A percentile compares a stretch with the other conserved stretches of the same genome.
These are phyloP conservation scores for Eciton burchellii DNA, from an alignment of 1,140 invertebrate species.

Conservation along the genomic window DNA sequence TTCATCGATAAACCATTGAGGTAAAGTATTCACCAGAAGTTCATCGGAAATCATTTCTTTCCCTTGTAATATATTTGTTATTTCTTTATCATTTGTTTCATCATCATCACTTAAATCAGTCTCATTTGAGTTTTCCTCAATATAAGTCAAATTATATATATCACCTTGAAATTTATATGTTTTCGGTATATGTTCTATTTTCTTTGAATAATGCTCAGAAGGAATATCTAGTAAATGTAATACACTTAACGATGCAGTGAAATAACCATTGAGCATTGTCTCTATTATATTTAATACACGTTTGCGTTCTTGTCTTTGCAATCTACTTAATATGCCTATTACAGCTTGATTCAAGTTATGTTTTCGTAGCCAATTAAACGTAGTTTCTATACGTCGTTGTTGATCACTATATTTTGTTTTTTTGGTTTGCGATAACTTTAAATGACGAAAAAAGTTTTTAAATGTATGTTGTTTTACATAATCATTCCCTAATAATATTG, in stretches of 20 bases:
- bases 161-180: conserved; percentile 72
- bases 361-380: conserved; percentile 91
- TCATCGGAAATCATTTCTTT: conserved; percentile 43
- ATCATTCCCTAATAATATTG: conserved; percentile 95
- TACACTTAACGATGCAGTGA: conserved; percentile 86
- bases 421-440: conserved; percentile 84
- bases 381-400: conserved; percentile 87
- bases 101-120: background rate
- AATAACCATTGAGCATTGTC: conserved; percentile 88
- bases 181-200: conserved; percentile 15
- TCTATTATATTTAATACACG: conserved; percentile 87
- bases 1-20: conserved; percentile 89
- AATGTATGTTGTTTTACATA: conserved; percentile 91
- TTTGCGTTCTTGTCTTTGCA: conserved; percentile 86
- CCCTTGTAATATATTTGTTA: background rate
- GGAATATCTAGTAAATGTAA: conserved; percentile 78
- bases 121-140: conserved; percentile 30
- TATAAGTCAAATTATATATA: conserved; percentile 57
- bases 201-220: conserved; percentile 65
- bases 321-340: conserved; percentile 87
- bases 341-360: conserved; percentile 90
- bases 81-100: conserved; percentile 26
- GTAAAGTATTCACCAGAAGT: conserved; percentile 74
- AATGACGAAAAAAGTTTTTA: conserved; percentile 89
- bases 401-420: conserved; percentile 31